Evolutionary conservation across 2,888 invertebrate genomes (phyloP).

Genomic region (Rotaria magnacalcarata): DNA sequence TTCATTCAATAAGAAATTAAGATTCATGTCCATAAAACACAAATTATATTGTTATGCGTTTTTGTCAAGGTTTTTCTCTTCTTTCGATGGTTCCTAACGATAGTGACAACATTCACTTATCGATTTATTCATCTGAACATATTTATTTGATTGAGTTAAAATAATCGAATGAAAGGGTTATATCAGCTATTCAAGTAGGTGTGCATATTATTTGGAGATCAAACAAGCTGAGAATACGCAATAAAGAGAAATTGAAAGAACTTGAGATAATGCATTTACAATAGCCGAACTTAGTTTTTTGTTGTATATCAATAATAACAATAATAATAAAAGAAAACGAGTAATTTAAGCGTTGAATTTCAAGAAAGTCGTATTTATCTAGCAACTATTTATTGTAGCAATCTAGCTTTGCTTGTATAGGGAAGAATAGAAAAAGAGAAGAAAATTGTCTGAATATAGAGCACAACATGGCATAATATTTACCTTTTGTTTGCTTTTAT

Average conservation of each 20-base stretch:
- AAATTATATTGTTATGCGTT: neutral
- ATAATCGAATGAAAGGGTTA: neutral
- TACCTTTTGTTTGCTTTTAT: neutral
- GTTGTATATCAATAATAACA: too few relatives aligned
- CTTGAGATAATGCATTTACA: neutral
- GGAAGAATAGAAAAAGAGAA: neutral
- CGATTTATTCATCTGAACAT: conserved; percentile 1
- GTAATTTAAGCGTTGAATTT: too few relatives aligned
- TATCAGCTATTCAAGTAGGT: neutral
- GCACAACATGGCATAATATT: neutral
- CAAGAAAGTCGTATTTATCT: too few relatives aligned
- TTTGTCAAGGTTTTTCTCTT: neutral
- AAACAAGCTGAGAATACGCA: neutral
- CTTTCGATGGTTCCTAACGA: neutral
- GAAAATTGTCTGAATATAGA: neutral
- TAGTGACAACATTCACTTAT: neutral
- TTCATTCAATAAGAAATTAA: neutral
- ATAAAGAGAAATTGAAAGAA: neutral
- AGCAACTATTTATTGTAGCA: too few relatives aligned
- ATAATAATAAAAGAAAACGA: too few relatives aligned
- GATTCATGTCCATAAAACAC: neutral
- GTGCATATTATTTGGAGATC: neutral
- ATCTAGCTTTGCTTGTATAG: neutral
- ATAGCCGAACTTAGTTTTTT: neutral
- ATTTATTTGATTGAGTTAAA: neutral